These are phyloP conservation scores for Grus americana DNA, from an alignment of 2,113 vertebrate species.

Conservation along the genomic window DNA sequence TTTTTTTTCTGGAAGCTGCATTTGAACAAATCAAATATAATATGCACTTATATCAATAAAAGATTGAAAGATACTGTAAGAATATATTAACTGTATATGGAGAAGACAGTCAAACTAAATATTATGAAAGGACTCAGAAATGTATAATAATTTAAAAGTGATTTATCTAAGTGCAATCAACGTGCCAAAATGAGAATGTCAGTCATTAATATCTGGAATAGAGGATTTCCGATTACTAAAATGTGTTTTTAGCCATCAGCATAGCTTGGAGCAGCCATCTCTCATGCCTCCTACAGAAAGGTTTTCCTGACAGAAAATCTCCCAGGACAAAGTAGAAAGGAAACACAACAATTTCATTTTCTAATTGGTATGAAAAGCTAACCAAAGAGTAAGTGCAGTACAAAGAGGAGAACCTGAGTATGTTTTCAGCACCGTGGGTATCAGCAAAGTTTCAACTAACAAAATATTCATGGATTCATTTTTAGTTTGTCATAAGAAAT, in stretches of 20 bases:
- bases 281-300: not conserved
- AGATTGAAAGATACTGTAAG: not conserved
- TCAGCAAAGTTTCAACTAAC: not conserved
- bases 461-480: not conserved
- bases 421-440: not conserved
- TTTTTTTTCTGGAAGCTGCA: not conserved
- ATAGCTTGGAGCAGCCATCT: not conserved
- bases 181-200: not conserved
- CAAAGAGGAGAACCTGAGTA: not conserved
- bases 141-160: not conserved
- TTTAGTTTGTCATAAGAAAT: not conserved
- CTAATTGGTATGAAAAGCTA: conserved; percentile 24
- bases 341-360: not conserved
- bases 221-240: not conserved
- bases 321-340: not conserved
- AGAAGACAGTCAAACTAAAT: not conserved
- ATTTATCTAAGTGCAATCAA: not conserved
- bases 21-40: not conserved
- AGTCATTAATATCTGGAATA: not conserved
- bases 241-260: not conserved
- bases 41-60: not conserved
- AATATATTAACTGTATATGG: not conserved
- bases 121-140: not conserved
- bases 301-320: conserved; percentile 19
- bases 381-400: not conserved